These are phyloP conservation scores for Pogonocherus hispidulus DNA, from an alignment of 2,888 invertebrate genomes.

Conservation along the genomic window DNA sequence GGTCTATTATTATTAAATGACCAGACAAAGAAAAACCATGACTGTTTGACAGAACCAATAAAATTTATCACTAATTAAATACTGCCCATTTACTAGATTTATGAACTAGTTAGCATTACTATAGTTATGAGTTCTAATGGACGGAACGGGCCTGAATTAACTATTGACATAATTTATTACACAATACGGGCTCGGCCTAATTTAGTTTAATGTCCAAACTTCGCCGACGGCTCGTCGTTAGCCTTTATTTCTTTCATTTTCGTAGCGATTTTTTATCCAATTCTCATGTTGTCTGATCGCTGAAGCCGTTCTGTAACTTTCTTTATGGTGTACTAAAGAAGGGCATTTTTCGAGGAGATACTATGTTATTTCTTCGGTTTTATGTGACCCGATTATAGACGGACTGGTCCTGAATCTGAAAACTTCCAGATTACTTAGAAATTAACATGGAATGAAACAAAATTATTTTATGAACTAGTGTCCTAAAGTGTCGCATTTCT, in stretches of 20 bases:
- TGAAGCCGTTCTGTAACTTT: neutral
- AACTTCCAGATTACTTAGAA: too few species aligned
- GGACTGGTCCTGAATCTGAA: too few species aligned
- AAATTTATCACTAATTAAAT: neutral
- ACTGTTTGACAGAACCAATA: neutral
- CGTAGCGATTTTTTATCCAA: neutral
- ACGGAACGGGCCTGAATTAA: neutral
- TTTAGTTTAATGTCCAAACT: neutral
- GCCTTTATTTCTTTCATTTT: neutral
- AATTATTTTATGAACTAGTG: too few species aligned
- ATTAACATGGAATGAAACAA: too few species aligned
- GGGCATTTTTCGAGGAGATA: neutral
- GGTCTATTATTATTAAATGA: too few species aligned
- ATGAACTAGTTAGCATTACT: neutral
- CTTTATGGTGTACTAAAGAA: neutral
- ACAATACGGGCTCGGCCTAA: neutral
- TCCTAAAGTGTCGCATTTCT: too few species aligned
- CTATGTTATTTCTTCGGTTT: neutral
- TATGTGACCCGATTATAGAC: too few species aligned
- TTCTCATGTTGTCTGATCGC: neutral
- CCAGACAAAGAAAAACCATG: neutral
- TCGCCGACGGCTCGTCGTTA: neutral
- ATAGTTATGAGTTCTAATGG: neutral
- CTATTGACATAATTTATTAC: conserved; percentile 4
- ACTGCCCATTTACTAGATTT: neutral